Evolutionary conservation across 2,888 invertebrate genomes (phyloP), one percentile per base, ranked within the genome.

Genomic region (Crepidodera aurea): DNA sequence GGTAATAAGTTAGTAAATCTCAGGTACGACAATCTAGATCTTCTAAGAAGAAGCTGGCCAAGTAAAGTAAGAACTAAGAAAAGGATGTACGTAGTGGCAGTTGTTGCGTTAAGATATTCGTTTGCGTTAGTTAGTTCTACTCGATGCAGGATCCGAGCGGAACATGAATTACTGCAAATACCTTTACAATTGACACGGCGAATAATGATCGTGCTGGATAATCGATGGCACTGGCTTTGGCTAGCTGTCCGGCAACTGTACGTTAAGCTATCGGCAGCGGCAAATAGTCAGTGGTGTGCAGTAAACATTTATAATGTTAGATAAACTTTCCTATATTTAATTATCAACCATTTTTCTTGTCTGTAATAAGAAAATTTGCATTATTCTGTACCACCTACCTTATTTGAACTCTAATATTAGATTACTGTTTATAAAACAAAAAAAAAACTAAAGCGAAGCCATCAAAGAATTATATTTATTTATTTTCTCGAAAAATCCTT

Each of bases 141-240:
- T 48, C 61, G 54, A 53, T 62, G 58, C 68, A 4, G 13, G 64
- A 65, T 66, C 66, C 48, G 48, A 48, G 27, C 69, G 64, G 65
- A 69, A 64, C 69, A 65, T 69, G 71, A 71, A 69, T 66, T 67
- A 71, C 68, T 59, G 66, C 71, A 62, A 69, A 71, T 71, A 67
- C 71, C 69, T 61, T 57, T 56, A 37, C 67, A 69, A 71, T 71
- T 71, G 71, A 69, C 71, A 69, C 63, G 46, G 69, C 69, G 69
- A 71, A 66, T 71, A 71, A 71, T 69, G 69, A 73, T 73, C 70
- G 72, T 71, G 70, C 60, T 42, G 73, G 69, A 72, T 72, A 71
- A 73, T 72, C 70, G 66, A 69, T 72, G 64, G 66, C 51, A 68
- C 56, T 56, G 40, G 16, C 40, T 40, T 44, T 46, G 40, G 16